A percentile compares a stretch with the other conserved stretches of the same genome.
phyloP scores from a whole-genome alignment of 2,797 vertebrate species.

The Dicrostonyx torquatus region DNA sequence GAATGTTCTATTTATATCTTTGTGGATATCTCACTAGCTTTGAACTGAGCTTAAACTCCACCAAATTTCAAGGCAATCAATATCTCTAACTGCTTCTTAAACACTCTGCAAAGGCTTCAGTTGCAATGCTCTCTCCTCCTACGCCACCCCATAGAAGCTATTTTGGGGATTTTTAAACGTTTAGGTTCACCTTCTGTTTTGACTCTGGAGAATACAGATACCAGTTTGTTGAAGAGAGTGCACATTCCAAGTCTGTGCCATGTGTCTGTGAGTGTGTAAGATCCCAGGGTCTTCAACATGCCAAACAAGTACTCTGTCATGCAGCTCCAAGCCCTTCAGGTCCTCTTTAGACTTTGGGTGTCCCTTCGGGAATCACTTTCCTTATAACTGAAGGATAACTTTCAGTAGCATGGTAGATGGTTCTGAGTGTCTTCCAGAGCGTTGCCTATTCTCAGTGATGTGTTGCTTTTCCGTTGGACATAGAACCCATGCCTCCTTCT shows the following conservation, averaged over 20 bases:
- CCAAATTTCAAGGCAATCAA: background rate
- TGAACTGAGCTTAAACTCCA: conserved; percentile 23
- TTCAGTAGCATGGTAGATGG: background rate
- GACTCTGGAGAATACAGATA: background rate
- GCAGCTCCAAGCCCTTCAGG: background rate
- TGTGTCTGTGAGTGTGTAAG: background rate
- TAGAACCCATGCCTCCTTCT: no score
- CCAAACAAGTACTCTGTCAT: no score
- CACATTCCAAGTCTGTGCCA: background rate
- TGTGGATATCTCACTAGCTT: background rate
- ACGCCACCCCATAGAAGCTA: background rate
- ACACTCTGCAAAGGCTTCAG: background rate
- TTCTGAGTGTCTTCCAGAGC: background rate
- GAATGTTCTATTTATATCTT: background rate
- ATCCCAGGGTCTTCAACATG: background rate
- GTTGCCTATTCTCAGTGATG: background rate
- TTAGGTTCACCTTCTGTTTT: conserved; percentile 35
- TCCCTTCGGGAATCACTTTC: background rate
- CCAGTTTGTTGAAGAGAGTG: background rate
- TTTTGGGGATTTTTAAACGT: conserved; percentile 16
- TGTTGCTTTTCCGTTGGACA: background rate
- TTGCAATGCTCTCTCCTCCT: background rate
- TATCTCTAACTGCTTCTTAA: background rate
- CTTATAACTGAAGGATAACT: background rate
- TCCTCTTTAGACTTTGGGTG: background rate